Percentiles rank a stretch among this genome's conserved stretches.
These are phyloP conservation scores for Rhabdomys pumilio DNA, from an alignment of 2,797 vertebrate genomes.

Conservation along the genomic window DNA sequence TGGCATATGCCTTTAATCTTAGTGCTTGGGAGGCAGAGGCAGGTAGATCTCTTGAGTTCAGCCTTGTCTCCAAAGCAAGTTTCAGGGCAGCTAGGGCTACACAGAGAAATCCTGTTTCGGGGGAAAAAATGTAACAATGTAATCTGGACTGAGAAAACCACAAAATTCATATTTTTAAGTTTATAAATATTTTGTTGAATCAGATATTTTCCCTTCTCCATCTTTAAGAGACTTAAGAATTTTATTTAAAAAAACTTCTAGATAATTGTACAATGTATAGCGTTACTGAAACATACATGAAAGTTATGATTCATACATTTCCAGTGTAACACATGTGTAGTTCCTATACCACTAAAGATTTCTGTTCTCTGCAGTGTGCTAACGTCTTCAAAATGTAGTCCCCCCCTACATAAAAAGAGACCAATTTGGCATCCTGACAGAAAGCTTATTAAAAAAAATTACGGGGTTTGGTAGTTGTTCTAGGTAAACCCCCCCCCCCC, in stretches of 20 bases:
- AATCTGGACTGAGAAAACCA: constrained; percentile 48
- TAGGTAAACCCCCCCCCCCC: constrained; percentile 48
- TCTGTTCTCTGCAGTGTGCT: constrained; percentile 25
- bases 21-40: background rate
- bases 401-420: constrained; percentile 4
- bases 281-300: constrained; percentile 44
- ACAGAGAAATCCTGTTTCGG: background rate
- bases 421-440: constrained; percentile 13
- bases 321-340: constrained; percentile 16
- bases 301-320: constrained; percentile 42
- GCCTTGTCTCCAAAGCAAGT: background rate
- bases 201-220: constrained; percentile 1
- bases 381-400: constrained; percentile 68
- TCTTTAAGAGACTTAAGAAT: constrained; percentile 49
- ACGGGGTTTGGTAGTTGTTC: constrained; percentile 56
- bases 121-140: background rate
- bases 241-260: background rate
- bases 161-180: constrained; percentile 56
- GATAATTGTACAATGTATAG: constrained; percentile 61
- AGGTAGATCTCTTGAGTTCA: background rate
- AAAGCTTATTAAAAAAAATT: constrained; percentile 56
- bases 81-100: background rate
- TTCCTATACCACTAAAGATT: constrained; percentile 4
- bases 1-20: background rate
- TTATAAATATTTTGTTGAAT: constrained; percentile 62